phyloP scores from a whole-genome alignment of 2,888 invertebrate species.

The Rambutsinella grinnellia region DNA sequence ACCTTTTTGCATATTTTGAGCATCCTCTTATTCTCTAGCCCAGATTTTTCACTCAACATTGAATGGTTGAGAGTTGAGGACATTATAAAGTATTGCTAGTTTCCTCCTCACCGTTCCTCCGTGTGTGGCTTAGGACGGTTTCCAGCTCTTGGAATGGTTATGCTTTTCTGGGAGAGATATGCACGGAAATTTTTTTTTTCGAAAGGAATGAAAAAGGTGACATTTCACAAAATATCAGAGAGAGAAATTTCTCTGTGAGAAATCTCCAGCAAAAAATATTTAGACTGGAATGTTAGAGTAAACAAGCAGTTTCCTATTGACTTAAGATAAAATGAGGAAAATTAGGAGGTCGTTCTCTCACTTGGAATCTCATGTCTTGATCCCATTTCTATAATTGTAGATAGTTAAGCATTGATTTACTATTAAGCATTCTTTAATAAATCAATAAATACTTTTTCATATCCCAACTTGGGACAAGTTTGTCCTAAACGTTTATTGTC shows the following conservation, averaged over 20 bases:
- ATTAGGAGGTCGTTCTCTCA: neutral
- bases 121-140: no score
- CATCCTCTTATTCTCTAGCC: neutral
- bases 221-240: neutral
- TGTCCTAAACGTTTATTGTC: neutral
- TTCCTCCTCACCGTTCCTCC: no score
- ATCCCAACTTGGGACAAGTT: no score
- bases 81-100: no score
- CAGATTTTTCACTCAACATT: neutral
- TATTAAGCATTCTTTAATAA: slow-evolving; percentile 5
- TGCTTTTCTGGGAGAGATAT: no score
- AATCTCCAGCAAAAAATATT: no score
- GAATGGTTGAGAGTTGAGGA: no score
- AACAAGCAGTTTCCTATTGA: neutral
- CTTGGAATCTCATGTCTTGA: neutral
- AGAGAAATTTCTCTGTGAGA: neutral
- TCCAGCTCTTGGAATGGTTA: no score
- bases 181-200: no score
- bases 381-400: neutral
- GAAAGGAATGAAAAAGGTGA: neutral
- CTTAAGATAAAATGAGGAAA: neutral
- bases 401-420: slow-evolving; percentile 23
- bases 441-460: neutral
- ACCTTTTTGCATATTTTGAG: neutral
- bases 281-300: no score